These are phyloP conservation scores for Cephalopterus ornatus DNA, from an alignment of 2,113 vertebrate genomes.

Conservation along the genomic window DNA sequence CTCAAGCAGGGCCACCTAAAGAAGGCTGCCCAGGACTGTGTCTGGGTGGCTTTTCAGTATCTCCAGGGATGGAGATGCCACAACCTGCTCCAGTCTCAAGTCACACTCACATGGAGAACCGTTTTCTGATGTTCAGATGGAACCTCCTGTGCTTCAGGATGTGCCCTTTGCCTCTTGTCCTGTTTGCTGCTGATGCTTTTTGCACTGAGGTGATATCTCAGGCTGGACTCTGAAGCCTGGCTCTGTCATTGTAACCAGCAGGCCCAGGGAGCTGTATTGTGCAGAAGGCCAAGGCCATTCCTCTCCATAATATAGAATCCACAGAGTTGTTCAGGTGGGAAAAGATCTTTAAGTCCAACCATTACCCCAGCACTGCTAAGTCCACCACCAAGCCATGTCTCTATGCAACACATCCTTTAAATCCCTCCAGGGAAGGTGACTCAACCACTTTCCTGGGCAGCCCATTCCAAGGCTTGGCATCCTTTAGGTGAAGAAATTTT, in stretches of 20 bases:
- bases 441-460: not conserved
- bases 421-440: not conserved
- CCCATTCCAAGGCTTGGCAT: not conserved
- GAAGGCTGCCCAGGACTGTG: not conserved
- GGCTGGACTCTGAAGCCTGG: not conserved
- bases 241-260: not conserved
- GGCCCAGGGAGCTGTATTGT: not conserved
- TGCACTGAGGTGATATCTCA: not conserved
- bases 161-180: not conserved
- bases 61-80: not conserved
- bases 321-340: not conserved
- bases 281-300: not conserved
- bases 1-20: not conserved
- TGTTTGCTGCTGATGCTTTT: not conserved
- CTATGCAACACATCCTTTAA: not conserved
- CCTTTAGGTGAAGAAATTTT: not conserved
- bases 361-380: not conserved
- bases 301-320: not conserved
- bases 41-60: fast-evolving
- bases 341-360: not conserved
- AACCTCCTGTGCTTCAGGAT: not conserved
- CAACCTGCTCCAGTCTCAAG: not conserved
- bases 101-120: not conserved
- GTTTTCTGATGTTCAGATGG: not conserved
- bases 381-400: not conserved